A percentile compares a stretch with the other conserved stretches of the same genome.
Evolutionary conservation across 2,797 vertebrate genomes (phyloP).

Genomic region (Cryptoprocta ferox): DNA sequence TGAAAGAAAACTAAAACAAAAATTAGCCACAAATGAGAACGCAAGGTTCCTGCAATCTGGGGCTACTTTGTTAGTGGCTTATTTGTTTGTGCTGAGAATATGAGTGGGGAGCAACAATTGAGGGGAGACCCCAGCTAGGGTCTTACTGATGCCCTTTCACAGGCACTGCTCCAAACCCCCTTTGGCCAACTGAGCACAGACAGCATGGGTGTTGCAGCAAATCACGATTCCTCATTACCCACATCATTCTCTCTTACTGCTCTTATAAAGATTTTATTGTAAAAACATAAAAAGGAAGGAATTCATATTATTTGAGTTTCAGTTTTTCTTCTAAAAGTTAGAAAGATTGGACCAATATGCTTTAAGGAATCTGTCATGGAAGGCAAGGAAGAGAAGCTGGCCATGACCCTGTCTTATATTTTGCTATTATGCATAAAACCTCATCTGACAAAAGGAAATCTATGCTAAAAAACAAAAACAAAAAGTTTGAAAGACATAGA

Average conservation of each 20-base stretch:
- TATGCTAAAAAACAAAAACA: not conserved
- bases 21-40: not conserved
- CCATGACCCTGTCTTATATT: not conserved
- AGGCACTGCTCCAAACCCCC: not conserved
- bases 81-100: not conserved
- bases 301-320: constrained; percentile 7
- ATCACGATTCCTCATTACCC: not conserved
- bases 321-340: not conserved
- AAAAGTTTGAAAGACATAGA: not conserved
- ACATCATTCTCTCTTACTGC: not conserved
- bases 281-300: not conserved
- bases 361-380: not conserved
- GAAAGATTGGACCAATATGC: not conserved
- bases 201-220: accelerated
- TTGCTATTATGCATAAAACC: not conserved
- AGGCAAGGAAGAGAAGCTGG: not conserved
- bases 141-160: not conserved
- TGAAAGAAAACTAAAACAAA: constrained; percentile 1
- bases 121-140: not conserved
- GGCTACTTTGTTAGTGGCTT: not conserved
- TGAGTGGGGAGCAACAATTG: not conserved
- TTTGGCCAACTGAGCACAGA: not conserved
- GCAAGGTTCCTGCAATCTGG: not conserved
- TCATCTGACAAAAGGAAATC: not conserved
- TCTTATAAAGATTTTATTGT: not conserved